Conservation (phyloP, 2,113 vertebrate species). For the Xenus cinereus region DNA sequence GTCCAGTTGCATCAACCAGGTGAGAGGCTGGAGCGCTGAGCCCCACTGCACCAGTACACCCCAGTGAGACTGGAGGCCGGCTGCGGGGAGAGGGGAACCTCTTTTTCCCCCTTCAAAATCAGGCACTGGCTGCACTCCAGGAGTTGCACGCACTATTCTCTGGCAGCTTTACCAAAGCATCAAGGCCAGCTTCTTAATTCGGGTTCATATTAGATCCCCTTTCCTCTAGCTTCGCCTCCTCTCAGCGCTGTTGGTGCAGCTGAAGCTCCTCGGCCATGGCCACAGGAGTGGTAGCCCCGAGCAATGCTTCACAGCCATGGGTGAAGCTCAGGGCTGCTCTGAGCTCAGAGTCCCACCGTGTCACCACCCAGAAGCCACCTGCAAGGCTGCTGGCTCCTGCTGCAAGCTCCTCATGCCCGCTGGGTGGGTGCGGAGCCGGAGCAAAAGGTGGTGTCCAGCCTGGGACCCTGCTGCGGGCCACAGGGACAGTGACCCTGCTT, state of each 20-base stretch:
- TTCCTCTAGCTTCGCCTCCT: background rate
- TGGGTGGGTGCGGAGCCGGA: background rate
- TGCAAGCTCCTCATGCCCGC: background rate
- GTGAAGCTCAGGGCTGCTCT: background rate
- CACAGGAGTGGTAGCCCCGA: background rate
- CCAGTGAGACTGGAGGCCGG: background rate
- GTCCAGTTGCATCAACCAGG: constrained; percentile 87
- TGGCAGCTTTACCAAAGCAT: background rate
- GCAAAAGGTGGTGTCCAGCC: background rate
- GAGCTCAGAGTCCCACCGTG: background rate
- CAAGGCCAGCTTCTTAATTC: background rate
- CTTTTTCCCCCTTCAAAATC: background rate
- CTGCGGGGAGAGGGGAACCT: background rate
- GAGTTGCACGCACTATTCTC: background rate
- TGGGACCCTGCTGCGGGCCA: background rate
- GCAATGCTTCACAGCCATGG: background rate
- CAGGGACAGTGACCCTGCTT: background rate
- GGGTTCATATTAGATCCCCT: background rate
- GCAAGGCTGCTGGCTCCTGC: background rate
- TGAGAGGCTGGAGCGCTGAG: constrained; percentile 62
- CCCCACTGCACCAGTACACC: background rate
- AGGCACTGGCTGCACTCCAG: background rate
- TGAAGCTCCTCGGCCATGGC: background rate
- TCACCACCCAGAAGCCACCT: background rate
- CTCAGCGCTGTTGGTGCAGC: background rate